phyloP scores from a whole-genome alignment of 2,888 invertebrate species.

The Cephus pygmeus region DNA sequence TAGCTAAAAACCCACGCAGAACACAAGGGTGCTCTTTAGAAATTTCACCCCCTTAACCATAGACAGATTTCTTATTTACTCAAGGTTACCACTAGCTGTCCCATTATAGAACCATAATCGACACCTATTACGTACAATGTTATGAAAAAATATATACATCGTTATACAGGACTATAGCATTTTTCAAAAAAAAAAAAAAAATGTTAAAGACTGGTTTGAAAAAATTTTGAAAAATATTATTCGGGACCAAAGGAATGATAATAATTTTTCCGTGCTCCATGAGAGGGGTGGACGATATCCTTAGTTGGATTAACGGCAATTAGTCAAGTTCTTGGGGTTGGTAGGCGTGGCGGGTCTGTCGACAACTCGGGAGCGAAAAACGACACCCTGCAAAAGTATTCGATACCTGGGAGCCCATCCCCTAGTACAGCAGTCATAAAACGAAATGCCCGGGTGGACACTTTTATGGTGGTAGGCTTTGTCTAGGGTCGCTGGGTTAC shows the following conservation, averaged over 20 bases:
- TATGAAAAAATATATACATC: not conserved
- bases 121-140: not conserved
- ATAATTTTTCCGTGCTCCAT: not conserved
- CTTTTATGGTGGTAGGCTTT: conserved; percentile 57
- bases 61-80: not conserved
- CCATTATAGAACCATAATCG: not conserved
- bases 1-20: not conserved
- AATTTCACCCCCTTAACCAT: not conserved
- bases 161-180: too few species aligned
- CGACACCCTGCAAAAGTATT: conserved; percentile 19
- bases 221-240: not conserved
- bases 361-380: conserved; percentile 23
- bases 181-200: not conserved
- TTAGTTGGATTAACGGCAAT: conserved; percentile 43
- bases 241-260: not conserved
- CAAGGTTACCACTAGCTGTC: not conserved
- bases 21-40: not conserved
- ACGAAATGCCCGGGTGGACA: conserved; percentile 50
- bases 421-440: conserved; percentile 48
- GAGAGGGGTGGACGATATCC: conserved; percentile 2
- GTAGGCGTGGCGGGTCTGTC: conserved; percentile 43
- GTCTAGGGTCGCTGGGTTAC: conserved; percentile 39
- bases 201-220: not conserved
- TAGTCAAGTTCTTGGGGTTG: conserved; percentile 33
- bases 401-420: conserved; percentile 6